These are phyloP conservation scores for Malacosoma neustria DNA, from an alignment of 2,888 invertebrate genomes.

Conservation along the genomic window DNA sequence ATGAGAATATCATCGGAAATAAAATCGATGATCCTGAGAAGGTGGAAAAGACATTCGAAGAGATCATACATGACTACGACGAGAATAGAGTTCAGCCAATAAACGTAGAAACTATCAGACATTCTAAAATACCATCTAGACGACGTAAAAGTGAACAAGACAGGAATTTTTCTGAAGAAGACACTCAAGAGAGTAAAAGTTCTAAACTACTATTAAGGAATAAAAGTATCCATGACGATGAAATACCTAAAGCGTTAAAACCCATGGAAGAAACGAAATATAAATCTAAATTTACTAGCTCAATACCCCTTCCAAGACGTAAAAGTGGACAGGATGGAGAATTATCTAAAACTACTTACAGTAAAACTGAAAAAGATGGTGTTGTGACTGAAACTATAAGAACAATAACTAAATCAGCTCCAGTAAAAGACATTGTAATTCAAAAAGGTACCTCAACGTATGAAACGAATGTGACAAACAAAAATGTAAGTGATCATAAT, in stretches of 20 bases:
- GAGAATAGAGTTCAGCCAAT: conserved; percentile 29
- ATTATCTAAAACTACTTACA: neutral
- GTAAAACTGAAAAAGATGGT: neutral
- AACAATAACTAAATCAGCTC: neutral
- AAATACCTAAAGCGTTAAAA: neutral
- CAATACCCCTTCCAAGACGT: neutral
- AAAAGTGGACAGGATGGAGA: neutral
- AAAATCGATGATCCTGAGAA: conserved; percentile 40
- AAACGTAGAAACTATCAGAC: conserved; percentile 24
- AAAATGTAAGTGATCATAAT: neutral
- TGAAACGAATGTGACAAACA: neutral
- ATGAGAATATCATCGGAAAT: conserved; percentile 24
- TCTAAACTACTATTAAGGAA: neutral
- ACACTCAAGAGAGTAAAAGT: neutral
- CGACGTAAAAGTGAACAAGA: conserved; percentile 38
- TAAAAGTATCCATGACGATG: neutral
- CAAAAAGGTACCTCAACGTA: neutral
- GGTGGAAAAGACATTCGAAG: conserved; percentile 51
- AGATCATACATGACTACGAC: conserved; percentile 56
- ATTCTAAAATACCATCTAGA: conserved; percentile 44
- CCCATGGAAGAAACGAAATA: neutral
- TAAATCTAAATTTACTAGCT: neutral
- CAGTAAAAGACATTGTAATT: neutral
- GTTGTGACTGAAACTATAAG: neutral
- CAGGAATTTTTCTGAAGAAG: conserved; percentile 4